phyloP scores from a whole-genome alignment of 2,888 invertebrate genomes.

The Lutraria lutraria region DNA sequence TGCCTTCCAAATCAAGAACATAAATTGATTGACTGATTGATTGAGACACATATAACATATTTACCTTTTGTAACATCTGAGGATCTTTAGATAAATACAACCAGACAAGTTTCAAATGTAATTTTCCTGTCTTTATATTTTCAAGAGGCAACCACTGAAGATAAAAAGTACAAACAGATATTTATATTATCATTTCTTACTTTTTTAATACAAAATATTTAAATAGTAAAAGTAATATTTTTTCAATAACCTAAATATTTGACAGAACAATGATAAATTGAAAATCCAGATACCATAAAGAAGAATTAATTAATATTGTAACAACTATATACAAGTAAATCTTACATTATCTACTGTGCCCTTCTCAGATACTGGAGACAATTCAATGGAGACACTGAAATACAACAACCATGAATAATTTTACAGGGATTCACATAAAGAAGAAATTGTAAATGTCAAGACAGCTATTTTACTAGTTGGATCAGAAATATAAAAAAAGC shows the following conservation, averaged over 20 bases:
- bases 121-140: slow-evolving; percentile 97
- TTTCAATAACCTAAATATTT: background rate
- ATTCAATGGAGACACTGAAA: slow-evolving; percentile 91
- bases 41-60: slow-evolving; percentile 74
- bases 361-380: slow-evolving; percentile 90
- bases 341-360: slow-evolving; percentile 92
- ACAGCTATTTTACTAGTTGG: background rate
- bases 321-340: slow-evolving; percentile 54
- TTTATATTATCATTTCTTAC: too few species aligned
- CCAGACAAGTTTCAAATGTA: slow-evolving; percentile 96
- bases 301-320: background rate
- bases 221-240: too few species aligned
- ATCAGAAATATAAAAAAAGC: background rate
- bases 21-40: background rate
- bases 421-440: background rate
- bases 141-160: slow-evolving; percentile 97
- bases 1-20: background rate
- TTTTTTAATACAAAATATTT: too few species aligned
- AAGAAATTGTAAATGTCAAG: background rate
- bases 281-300: background rate
- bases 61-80: slow-evolving; percentile 92
- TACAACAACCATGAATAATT: slow-evolving; percentile 46
- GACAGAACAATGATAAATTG: background rate
- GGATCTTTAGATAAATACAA: slow-evolving; percentile 92
- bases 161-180: background rate